phyloP scores from a whole-genome alignment of 2,113 vertebrate genomes.

The Sturnira hondurensis region DNA sequence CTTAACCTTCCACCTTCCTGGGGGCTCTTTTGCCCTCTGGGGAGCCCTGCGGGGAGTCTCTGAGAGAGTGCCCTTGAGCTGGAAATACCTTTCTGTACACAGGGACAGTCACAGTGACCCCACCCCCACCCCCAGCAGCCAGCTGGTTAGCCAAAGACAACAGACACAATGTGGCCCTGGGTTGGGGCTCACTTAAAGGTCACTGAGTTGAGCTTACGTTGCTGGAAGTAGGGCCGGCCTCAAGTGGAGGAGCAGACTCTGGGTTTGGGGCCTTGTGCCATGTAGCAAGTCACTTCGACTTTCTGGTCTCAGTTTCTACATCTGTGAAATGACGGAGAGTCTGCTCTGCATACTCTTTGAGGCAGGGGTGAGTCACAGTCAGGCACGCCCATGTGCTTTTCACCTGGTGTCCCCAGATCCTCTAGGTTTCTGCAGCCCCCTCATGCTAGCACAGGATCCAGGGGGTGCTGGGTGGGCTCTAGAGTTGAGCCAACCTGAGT shows the following conservation, averaged over 20 bases:
- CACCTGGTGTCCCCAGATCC: neutral
- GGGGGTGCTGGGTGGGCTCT: neutral
- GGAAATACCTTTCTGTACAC: neutral
- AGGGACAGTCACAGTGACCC: neutral
- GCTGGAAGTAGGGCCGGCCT: neutral
- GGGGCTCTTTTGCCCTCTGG: neutral
- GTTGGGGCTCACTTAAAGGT: neutral
- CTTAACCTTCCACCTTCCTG: neutral
- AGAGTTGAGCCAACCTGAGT: neutral
- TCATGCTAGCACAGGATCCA: accelerated
- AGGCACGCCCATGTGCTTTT: neutral
- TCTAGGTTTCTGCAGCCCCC: neutral
- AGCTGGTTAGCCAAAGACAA: neutral
- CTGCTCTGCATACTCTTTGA: neutral
- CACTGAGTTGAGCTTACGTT: neutral
- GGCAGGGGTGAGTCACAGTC: neutral
- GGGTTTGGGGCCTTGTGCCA: neutral
- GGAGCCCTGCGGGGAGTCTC: neutral
- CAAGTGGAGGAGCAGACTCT: neutral
- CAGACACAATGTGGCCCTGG: neutral
- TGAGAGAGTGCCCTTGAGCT: neutral
- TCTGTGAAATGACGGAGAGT: constrained; percentile 19
- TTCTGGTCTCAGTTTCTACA: constrained; percentile 20
- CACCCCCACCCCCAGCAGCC: neutral
- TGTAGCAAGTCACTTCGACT: constrained; percentile 8